These are phyloP conservation scores for Macquaria australasica DNA, from an alignment of 2,113 vertebrate species.

Conservation along the genomic window DNA sequence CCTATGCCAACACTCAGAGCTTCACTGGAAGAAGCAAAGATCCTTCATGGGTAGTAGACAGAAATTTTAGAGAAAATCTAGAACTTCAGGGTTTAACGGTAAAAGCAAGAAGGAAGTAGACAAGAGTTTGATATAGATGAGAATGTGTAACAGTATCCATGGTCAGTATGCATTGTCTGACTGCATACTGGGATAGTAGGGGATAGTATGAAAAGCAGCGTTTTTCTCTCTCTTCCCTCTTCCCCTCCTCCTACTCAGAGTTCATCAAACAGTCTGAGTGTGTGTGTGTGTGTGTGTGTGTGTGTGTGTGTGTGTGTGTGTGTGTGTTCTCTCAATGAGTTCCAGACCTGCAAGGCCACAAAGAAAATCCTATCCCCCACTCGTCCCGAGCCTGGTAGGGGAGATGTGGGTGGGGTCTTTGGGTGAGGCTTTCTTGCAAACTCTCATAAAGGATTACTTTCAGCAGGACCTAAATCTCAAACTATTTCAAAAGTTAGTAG, in stretches of 20 bases:
- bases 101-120: not conserved
- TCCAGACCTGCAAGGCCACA: constrained; percentile 73
- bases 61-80: not conserved
- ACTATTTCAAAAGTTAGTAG: constrained; percentile 23
- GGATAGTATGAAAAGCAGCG: constrained; percentile 5
- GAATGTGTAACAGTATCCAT: not conserved
- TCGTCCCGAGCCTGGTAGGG: constrained; percentile 41
- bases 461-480: constrained; percentile 18
- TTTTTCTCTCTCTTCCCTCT: constrained; percentile 21
- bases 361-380: constrained; percentile 37
- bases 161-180: not conserved
- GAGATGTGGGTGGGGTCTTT: constrained; percentile 56
- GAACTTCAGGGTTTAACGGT: not conserved
- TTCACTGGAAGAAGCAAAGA: not conserved
- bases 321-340: constrained; percentile 70
- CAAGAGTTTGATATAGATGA: constrained; percentile 9
- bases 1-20: not conserved
- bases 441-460: constrained; percentile 46
- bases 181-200: not conserved
- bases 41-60: not conserved
- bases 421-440: constrained; percentile 50
- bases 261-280: constrained; percentile 50
- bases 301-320: constrained; percentile 38
- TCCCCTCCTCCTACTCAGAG: constrained; percentile 23
- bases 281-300: constrained; percentile 39